These are phyloP conservation scores for Monopterus albus DNA, from an alignment of 2,113 vertebrate genomes.

Conservation along the genomic window DNA sequence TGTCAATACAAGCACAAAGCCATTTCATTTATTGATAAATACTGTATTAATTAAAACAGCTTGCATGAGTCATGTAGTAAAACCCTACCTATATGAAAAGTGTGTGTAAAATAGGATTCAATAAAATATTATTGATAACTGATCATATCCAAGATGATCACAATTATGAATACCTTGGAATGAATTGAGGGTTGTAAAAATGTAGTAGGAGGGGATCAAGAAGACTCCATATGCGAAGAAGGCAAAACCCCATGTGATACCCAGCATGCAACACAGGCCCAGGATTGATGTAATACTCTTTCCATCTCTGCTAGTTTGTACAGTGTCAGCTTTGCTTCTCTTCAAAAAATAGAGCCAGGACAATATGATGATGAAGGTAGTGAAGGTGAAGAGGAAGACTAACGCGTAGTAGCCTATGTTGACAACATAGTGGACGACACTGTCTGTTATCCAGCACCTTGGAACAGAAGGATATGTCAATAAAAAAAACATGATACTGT, in stretches of 20 bases:
- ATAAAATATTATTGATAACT: too few species aligned
- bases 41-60: too few species aligned
- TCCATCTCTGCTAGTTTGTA: neutral
- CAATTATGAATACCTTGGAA: too few species aligned
- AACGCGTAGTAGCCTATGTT: conserved; percentile 77
- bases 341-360: conserved; percentile 62
- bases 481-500: neutral
- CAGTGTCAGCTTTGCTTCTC: accelerated
- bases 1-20: too few species aligned
- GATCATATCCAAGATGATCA: too few species aligned
- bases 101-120: too few species aligned
- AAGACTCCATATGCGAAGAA: conserved; percentile 74
- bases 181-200: conserved; percentile 80
- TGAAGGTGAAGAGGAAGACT: conserved; percentile 77
- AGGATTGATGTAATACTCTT: conserved; percentile 41
- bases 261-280: conserved; percentile 75
- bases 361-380: conserved; percentile 65
- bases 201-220: conserved; percentile 68
- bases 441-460: conserved; percentile 82
- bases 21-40: too few species aligned
- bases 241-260: conserved; percentile 78
- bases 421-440: conserved; percentile 56
- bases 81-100: too few species aligned
- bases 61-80: too few species aligned
- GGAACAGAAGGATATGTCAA: neutral